Evolutionary conservation across 1,140 invertebrate species (phyloP).

Genomic region (Sycophila sp.): DNA sequence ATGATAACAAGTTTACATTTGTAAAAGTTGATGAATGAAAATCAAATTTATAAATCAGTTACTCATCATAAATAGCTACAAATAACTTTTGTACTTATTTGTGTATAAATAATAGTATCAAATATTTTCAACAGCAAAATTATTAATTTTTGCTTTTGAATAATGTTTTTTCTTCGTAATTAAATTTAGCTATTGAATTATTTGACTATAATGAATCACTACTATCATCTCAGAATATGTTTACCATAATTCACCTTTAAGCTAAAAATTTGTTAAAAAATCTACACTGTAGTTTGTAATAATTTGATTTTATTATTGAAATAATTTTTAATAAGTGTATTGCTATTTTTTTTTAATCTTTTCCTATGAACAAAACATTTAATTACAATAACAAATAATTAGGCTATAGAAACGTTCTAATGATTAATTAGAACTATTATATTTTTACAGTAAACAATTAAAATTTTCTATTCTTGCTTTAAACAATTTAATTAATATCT

Average conservation of each 20-base stretch:
- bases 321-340: too few relatives aligned
- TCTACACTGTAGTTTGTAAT: neutral
- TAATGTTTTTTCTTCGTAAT: neutral
- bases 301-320: conserved; percentile 21
- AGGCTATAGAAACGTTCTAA: too few relatives aligned
- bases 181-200: neutral
- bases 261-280: neutral
- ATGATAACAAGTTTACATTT: conserved; percentile 13
- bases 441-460: too few relatives aligned
- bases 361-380: too few relatives aligned
- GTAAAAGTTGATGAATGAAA: conserved; percentile 10
- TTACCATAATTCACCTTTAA: neutral
- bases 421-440: neutral
- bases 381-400: neutral
- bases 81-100: conserved; percentile 16
- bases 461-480: neutral
- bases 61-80: conserved; percentile 1
- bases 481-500: too few relatives aligned
- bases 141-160: neutral
- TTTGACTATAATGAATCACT: neutral
- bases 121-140: conserved; percentile 1
- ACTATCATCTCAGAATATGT: neutral
- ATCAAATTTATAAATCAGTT: neutral
- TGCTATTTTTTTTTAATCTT: too few relatives aligned
- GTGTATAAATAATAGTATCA: conserved; percentile 19